These are phyloP conservation scores for Dicyema japonicum DNA, from an alignment of 1,140 invertebrate genomes.

Conservation along the genomic window DNA sequence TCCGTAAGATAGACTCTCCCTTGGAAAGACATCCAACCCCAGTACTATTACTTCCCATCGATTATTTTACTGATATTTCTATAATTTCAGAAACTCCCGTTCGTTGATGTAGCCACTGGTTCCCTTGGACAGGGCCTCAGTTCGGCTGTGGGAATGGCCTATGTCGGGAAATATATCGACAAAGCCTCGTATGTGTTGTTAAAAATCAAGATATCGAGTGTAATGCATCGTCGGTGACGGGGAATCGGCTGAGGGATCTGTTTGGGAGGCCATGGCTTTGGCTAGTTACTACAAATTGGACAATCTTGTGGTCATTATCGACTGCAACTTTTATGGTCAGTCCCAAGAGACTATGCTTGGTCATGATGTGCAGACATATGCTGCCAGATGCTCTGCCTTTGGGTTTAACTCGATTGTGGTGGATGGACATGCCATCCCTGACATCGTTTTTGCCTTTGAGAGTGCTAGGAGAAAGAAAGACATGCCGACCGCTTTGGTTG, in stretches of 20 bases:
- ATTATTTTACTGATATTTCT: too few species aligned
- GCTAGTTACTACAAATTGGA: constrained; percentile 69
- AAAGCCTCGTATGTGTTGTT: too few species aligned
- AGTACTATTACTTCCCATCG: too few species aligned
- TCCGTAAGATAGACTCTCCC: constrained; percentile 61
- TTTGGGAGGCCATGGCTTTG: constrained; percentile 86
- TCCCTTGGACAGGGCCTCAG: constrained; percentile 82
- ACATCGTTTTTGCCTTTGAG: constrained; percentile 40
- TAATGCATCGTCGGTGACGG: constrained; percentile 86
- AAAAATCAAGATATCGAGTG: constrained; percentile 38
- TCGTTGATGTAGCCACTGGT: constrained; percentile 87
- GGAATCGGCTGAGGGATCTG: constrained; percentile 78
- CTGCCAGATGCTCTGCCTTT: constrained; percentile 53
- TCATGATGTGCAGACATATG: constrained; percentile 59
- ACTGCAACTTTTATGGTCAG: constrained; percentile 80
- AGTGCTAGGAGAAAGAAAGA: constrained; percentile 33
- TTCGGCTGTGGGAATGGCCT: constrained; percentile 82
- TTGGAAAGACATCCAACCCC: constrained; percentile 93
- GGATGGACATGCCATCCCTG: constrained; percentile 73
- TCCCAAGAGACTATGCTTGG: constrained; percentile 63
- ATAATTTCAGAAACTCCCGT: constrained; percentile 25
- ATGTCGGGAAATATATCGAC: constrained; percentile 77
- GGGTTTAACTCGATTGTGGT: constrained; percentile 45
- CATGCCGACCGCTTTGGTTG: constrained; percentile 60
- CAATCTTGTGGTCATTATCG: constrained; percentile 78